Conservation (phyloP, 1,140 invertebrate genomes). For the Pristionchus pacificus region DNA sequence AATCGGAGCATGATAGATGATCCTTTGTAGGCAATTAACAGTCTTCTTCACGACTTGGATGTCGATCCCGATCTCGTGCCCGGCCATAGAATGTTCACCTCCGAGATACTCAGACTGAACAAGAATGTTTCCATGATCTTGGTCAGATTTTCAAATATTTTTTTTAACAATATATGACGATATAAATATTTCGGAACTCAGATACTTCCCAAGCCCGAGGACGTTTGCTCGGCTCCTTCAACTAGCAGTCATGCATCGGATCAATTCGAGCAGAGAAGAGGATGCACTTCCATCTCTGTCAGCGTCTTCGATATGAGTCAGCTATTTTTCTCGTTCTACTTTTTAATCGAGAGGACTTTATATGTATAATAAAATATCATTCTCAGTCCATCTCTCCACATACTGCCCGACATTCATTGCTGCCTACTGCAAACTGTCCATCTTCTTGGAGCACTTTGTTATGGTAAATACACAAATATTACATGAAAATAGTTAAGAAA, state of each 20-base stretch:
- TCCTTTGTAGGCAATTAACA: conserved; percentile 16
- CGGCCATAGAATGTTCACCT: conserved; percentile 21
- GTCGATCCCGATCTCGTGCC: conserved; percentile 29
- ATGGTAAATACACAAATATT: too few species aligned
- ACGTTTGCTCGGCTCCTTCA: conserved; percentile 37
- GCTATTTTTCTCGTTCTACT: background rate
- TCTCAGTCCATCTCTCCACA: conserved; percentile 74
- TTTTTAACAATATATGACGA: background rate
- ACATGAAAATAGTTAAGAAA: too few species aligned
- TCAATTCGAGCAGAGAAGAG: conserved; percentile 13
- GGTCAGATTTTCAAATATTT: conserved; percentile 14
- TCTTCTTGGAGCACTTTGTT: conserved; percentile 83
- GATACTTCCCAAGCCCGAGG: conserved; percentile 33
- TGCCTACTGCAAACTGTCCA: conserved; percentile 82
- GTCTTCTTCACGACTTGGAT: conserved; percentile 24
- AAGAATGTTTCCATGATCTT: conserved; percentile 34
- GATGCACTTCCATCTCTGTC: conserved; percentile 33
- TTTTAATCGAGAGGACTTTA: background rate
- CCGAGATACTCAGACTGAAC: conserved; percentile 27
- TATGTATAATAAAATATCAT: background rate
- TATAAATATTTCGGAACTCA: background rate
- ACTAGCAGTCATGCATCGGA: conserved; percentile 18
- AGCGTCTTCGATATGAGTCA: conserved; percentile 39
- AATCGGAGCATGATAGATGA: conserved; percentile 3
- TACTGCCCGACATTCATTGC: conserved; percentile 82